These are phyloP conservation scores for Bhutanitis thaidina DNA, from an alignment of 2,888 invertebrate species.

Conservation along the genomic window DNA sequence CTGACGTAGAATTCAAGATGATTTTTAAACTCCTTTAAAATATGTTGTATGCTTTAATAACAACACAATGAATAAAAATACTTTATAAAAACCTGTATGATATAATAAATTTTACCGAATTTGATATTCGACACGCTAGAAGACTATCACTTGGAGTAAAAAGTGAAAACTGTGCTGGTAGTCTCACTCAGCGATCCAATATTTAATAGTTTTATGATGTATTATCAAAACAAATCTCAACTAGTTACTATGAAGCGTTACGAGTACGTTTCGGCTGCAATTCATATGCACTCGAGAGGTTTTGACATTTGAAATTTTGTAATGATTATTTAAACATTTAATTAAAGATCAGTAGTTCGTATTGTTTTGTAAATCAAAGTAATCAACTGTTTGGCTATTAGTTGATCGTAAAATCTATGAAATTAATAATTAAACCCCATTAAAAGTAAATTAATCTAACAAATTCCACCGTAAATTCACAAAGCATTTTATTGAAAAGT, in stretches of 20 bases:
- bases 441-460: too few relatives aligned
- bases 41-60: background rate
- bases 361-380: too few relatives aligned
- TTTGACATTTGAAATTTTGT: slow-evolving; percentile 52
- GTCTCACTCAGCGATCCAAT: slow-evolving; percentile 79
- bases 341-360: too few relatives aligned
- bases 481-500: too few relatives aligned
- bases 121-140: slow-evolving; percentile 32
- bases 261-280: slow-evolving; percentile 67
- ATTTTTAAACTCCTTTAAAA: background rate
- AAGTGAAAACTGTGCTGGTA: slow-evolving; percentile 68
- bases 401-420: too few relatives aligned
- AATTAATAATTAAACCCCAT: too few relatives aligned
- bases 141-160: slow-evolving; percentile 44
- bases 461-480: too few relatives aligned
- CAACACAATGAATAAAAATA: background rate
- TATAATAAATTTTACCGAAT: slow-evolving; percentile 1
- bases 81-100: background rate
- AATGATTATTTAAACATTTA: too few relatives aligned
- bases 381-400: too few relatives aligned
- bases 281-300: slow-evolving; percentile 37
- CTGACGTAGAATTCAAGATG: slow-evolving; percentile 21
- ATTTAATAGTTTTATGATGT: slow-evolving; percentile 81
- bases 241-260: slow-evolving; percentile 67
- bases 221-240: slow-evolving; percentile 80